Base-by-base conservation (phyloP, 2,113 vertebrate genomes). In the Pleuronectes platessa region DNA sequence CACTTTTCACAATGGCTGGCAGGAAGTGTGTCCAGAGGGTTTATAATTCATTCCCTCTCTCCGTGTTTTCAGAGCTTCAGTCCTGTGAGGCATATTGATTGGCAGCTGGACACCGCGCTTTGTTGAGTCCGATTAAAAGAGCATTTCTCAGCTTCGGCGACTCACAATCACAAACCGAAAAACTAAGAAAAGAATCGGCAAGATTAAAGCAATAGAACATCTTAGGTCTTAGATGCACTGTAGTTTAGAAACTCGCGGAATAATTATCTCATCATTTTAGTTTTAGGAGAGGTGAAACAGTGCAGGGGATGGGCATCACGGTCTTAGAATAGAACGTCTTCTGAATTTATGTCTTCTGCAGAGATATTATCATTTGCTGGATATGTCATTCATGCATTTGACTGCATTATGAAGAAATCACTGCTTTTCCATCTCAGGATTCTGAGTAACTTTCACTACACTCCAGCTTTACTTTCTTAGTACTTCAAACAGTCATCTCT, bases 1-100 rank as follows among this genome's bases (percentile, higher is more conserved):
- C 31, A 77, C 61, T 84, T 54, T 85, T 84, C 70, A 88, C 81
- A 80, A 62, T 73, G 45, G 71, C 55, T 85, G 85, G 68, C 45
- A 85, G 71, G 60, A 71, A 63, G 45, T 23, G 14, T 56, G 13
- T 35, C 40, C 47, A 61, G 40, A 20, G 71, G 64, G 59, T 59
- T 74, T 77, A 55, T 68, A 56, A 78, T 64, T 86, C 53, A 60
- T 60, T 69, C 35, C 15, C 31, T 26, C 20, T 61, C 31, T 54
- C 26, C 4, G 15, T 63, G 37, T 76, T 79, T 76, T 83, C 35
- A 72, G 60, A 66, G 51, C 59, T 74, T 72, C 10, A 81, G 63
- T 67, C 72, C 54, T 62, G 23, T 42, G 35, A 31, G 31, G 53
- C 26, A 14, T 56, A 12, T 58, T 67, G 60, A 84, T 31, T 74